These are phyloP conservation scores for Phymastichus coffea DNA, from an alignment of 1,140 invertebrate species.

Conservation along the genomic window DNA sequence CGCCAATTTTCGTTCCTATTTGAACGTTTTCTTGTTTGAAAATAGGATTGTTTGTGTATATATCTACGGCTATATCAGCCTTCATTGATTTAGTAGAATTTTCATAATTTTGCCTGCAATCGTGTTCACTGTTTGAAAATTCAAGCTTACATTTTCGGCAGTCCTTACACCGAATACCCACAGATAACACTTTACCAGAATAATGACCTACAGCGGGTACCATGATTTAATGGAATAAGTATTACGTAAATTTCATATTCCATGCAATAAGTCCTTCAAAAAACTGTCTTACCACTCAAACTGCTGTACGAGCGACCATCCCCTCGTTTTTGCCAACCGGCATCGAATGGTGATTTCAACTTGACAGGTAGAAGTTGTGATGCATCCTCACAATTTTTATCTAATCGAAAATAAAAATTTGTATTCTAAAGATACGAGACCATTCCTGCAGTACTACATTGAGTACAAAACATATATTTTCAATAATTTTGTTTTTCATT, in stretches of 20 bases:
- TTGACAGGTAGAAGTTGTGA: no score
- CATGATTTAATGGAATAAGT: neutral
- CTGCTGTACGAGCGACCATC: neutral
- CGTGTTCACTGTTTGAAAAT: constrained; percentile 16
- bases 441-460: no score
- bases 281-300: neutral
- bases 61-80: constrained; percentile 22
- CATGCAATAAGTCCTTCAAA: no score
- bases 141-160: constrained; percentile 9
- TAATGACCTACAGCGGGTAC: constrained; percentile 8
- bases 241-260: no score
- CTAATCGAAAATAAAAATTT: no score
- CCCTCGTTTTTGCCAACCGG: neutral
- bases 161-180: constrained; percentile 9
- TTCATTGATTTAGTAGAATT: constrained; percentile 27
- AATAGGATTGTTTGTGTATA: constrained; percentile 16
- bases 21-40: constrained; percentile 14
- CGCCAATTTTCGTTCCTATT: constrained; percentile 19
- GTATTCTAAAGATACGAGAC: no score
- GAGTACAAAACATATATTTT: no score
- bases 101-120: constrained; percentile 22
- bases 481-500: no score
- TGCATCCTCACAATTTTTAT: no score
- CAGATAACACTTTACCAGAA: constrained; percentile 13
- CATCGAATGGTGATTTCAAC: neutral